Conservation (phyloP, 1,140 invertebrate genomes). For the Camponotus vicinus region DNA sequence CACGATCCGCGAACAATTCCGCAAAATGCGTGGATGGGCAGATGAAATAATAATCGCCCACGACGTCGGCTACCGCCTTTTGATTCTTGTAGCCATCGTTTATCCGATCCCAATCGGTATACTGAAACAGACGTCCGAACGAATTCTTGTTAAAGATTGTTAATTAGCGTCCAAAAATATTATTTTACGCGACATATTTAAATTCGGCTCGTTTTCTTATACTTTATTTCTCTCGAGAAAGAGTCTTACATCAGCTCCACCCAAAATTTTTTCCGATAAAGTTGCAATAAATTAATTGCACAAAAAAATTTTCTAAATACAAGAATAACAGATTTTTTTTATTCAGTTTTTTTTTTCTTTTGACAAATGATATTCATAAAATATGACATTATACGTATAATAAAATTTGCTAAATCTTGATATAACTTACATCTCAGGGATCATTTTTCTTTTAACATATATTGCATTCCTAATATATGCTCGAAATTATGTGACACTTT, state of each 20-base stretch:
- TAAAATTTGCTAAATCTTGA: too few relatives aligned
- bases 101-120: conserved; percentile 95
- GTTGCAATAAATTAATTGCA: too few relatives aligned
- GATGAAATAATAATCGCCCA: conserved; percentile 97
- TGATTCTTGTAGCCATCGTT: conserved; percentile 93
- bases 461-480: too few relatives aligned
- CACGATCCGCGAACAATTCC: conserved; percentile 92
- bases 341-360: too few relatives aligned
- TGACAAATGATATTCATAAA: too few relatives aligned
- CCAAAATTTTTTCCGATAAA: neutral
- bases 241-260: too few relatives aligned
- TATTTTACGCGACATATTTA: neutral
- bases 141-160: neutral
- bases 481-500: too few relatives aligned
- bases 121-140: conserved; percentile 87
- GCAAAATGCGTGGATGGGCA: conserved; percentile 97
- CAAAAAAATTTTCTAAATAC: neutral
- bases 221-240: neutral
- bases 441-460: too few relatives aligned
- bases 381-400: too few relatives aligned
- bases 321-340: neutral
- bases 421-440: too few relatives aligned
- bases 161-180: neutral
- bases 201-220: neutral
- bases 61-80: conserved; percentile 94